Evolutionary conservation across 2,113 vertebrate genomes (phyloP).

Genomic region (Tachysurus fulvidraco): DNA sequence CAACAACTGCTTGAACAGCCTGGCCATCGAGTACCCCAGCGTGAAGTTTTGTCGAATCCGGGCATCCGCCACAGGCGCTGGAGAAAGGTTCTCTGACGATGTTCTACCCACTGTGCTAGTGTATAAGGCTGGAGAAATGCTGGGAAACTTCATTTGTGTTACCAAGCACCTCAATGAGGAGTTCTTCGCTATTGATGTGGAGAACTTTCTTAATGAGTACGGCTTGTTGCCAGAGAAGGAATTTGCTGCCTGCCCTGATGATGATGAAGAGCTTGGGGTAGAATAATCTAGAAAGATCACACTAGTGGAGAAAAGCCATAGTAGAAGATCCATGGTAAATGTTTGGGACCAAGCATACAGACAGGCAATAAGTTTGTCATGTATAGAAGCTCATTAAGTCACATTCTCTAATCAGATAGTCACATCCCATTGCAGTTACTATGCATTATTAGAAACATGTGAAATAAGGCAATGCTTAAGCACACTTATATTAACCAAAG

Average conservation of each 20-base stretch:
- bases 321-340: neutral
- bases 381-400: slow-evolving; percentile 15
- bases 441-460: neutral
- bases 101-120: slow-evolving; percentile 89
- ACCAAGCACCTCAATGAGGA: slow-evolving; percentile 86
- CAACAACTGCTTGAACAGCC: slow-evolving; percentile 84
- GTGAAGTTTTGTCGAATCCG: slow-evolving; percentile 96
- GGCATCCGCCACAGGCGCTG: slow-evolving; percentile 83
- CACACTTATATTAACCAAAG: neutral
- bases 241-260: slow-evolving; percentile 66
- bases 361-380: neutral
- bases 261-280: slow-evolving; percentile 68
- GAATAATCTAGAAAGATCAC: slow-evolving; percentile 68
- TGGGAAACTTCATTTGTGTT: slow-evolving; percentile 91
- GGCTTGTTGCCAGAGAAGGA: slow-evolving; percentile 91
- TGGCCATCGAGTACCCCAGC: slow-evolving; percentile 82
- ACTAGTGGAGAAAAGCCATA: neutral
- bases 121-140: slow-evolving; percentile 92
- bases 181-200: slow-evolving; percentile 92
- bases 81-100: slow-evolving; percentile 85
- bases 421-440: neutral
- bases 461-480: neutral
- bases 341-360: neutral
- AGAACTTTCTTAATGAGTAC: slow-evolving; percentile 92
- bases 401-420: neutral